These are phyloP conservation scores for Ichneumon xanthorius DNA, from an alignment of 2,888 invertebrate genomes.

Conservation along the genomic window DNA sequence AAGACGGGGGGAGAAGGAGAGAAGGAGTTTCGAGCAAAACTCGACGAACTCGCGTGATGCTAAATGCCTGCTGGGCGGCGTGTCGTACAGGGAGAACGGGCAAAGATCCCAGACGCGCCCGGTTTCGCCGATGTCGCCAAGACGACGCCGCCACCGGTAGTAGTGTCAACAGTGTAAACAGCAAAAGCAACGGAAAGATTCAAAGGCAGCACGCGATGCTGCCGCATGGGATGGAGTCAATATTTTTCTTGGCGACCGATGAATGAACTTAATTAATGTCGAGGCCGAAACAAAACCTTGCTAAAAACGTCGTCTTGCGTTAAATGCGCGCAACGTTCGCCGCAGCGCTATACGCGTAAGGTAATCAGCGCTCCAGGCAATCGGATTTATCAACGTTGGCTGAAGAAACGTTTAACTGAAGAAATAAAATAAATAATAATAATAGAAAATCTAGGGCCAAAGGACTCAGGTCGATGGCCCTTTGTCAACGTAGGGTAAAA, in stretches of 20 bases:
- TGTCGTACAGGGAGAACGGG: neutral
- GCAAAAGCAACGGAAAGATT: constrained; percentile 37
- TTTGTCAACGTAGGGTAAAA: too few species aligned
- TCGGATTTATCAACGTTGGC: too few species aligned
- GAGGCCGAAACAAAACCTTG: constrained; percentile 37
- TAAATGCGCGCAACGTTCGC: constrained; percentile 1
- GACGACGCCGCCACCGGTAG: constrained; percentile 6
- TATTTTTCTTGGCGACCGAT: constrained; percentile 67
- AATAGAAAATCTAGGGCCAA: too few species aligned
- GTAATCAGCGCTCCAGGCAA: too few species aligned
- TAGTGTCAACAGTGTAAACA: constrained; percentile 35
- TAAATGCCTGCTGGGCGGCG: constrained; percentile 32
- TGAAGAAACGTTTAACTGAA: too few species aligned
- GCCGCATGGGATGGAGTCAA: constrained; percentile 44
- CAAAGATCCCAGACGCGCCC: constrained; percentile 18
- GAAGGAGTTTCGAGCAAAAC: constrained; percentile 13
- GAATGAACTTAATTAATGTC: constrained; percentile 67
- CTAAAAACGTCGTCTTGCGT: constrained; percentile 50
- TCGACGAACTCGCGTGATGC: constrained; percentile 51
- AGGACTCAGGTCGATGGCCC: too few species aligned
- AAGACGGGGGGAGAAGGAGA: constrained; percentile 13
- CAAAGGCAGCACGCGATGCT: constrained; percentile 29
- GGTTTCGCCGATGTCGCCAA: constrained; percentile 45
- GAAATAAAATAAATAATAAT: too few species aligned
- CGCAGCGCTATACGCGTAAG: neutral